phyloP scores from a whole-genome alignment of 2,797 vertebrate species.

The Cephalopachus bancanus region DNA sequence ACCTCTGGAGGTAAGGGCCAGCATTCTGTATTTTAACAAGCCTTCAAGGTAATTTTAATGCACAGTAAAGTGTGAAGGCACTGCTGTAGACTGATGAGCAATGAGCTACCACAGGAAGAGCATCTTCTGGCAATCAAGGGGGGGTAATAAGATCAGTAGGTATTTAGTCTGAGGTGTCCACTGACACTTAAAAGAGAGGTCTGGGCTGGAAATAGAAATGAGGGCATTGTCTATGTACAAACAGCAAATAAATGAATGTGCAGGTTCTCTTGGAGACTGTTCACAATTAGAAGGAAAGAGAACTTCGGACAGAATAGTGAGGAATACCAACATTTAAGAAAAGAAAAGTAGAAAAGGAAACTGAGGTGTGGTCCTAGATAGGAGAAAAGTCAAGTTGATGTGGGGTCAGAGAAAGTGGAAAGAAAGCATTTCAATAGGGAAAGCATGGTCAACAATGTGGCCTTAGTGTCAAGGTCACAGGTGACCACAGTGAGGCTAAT shows the following conservation, averaged over 20 bases:
- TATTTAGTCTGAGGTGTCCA: background rate
- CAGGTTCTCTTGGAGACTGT: background rate
- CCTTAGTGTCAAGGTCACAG: background rate
- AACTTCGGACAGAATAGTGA: background rate
- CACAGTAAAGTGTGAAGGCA: background rate
- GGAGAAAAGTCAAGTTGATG: background rate
- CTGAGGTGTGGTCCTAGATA: background rate
- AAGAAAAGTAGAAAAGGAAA: slow-evolving; percentile 36
- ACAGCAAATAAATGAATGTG: background rate
- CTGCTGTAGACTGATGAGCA: background rate
- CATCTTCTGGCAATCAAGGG: background rate
- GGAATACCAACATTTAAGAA: background rate
- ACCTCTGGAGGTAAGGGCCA: background rate
- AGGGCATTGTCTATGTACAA: background rate
- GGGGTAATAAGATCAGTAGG: background rate
- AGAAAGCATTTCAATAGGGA: background rate
- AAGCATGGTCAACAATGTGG: background rate
- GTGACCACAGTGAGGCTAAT: background rate
- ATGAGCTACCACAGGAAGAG: background rate
- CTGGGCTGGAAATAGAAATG: background rate
- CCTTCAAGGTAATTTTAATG: background rate
- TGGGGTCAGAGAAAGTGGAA: background rate
- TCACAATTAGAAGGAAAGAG: background rate
- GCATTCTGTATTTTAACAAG: background rate
- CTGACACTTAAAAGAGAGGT: background rate